Conservation (phyloP, 2,113 vertebrate species). For the Halcyon malimbica region DNA sequence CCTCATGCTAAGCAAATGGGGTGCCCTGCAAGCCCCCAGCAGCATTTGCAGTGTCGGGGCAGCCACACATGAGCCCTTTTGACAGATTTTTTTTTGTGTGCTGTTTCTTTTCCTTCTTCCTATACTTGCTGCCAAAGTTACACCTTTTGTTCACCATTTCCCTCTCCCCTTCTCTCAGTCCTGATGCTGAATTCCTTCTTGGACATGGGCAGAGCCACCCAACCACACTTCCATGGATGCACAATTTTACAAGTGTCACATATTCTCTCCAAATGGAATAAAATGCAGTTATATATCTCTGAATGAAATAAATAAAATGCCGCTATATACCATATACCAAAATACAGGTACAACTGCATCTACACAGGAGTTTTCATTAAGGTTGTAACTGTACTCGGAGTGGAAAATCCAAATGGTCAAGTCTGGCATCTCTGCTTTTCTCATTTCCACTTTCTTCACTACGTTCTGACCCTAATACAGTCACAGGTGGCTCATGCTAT, state of each 20-base stretch:
- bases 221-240: not conserved
- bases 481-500: not conserved
- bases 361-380: not conserved
- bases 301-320: not conserved
- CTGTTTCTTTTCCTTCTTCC: not conserved
- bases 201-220: not conserved
- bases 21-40: not conserved
- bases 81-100: not conserved
- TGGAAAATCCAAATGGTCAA: not conserved
- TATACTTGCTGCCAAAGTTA: not conserved
- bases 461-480: not conserved
- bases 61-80: not conserved
- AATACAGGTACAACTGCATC: not conserved
- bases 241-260: not conserved
- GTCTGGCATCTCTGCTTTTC: not conserved
- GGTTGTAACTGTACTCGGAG: not conserved
- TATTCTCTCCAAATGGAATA: not conserved
- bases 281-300: not conserved
- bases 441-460: not conserved
- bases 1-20: not conserved
- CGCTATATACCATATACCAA: not conserved
- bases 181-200: not conserved
- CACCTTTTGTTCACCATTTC: not conserved
- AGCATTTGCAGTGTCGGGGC: not conserved
- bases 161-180: not conserved